These are phyloP conservation scores for Camponotus vicinus DNA, from an alignment of 1,140 invertebrate genomes.

Conservation along the genomic window DNA sequence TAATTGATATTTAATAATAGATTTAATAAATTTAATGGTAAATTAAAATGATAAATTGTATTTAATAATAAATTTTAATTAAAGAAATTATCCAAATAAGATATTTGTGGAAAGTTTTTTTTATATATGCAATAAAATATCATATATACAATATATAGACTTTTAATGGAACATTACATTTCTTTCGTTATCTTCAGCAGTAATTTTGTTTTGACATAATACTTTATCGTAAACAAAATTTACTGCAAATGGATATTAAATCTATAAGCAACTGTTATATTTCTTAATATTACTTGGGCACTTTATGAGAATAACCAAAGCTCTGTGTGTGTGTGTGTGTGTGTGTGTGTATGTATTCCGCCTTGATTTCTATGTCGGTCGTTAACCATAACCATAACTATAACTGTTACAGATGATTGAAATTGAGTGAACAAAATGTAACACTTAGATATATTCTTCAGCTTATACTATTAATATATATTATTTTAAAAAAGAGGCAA, in stretches of 20 bases:
- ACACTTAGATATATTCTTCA: not conserved
- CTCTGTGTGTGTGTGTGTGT: not conserved
- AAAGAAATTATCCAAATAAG: not conserved
- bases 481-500: not conserved
- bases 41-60: not conserved
- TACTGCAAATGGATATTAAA: not conserved
- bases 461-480: not conserved
- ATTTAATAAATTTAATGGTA: not conserved
- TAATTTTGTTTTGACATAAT: not conserved
- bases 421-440: constrained; percentile 16
- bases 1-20: constrained; percentile 2
- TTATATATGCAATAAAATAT: not conserved
- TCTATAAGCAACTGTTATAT: not conserved
- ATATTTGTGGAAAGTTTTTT: not conserved
- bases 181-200: constrained; percentile 7
- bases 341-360: too few species aligned
- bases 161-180: not conserved
- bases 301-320: not conserved
- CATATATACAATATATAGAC: not conserved
- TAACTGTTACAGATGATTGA: not conserved
- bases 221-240: constrained; percentile 15
- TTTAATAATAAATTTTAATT: too few species aligned
- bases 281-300: not conserved
- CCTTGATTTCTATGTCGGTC: not conserved
- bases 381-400: not conserved